Evolutionary conservation across 1,140 invertebrate species (phyloP), one percentile per base, ranked within the genome.

Genomic region (Drosophila carrolli): DNA sequence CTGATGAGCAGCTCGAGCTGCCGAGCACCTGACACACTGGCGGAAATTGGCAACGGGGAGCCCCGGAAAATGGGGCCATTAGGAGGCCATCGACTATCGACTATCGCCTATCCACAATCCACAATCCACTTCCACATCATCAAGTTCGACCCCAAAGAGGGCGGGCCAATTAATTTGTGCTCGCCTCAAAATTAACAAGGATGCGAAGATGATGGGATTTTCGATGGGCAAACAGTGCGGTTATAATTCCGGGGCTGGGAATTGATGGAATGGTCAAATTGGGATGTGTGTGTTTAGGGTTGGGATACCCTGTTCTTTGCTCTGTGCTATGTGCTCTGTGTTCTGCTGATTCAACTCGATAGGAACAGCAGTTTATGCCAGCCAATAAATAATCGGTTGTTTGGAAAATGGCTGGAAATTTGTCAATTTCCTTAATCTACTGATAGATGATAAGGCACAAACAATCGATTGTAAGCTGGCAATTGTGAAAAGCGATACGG

Each of bases 161-260:
- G 35, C 40, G 40, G 50, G 41, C 63, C 66, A 70, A 70, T 70
- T 70, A 70, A 70, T 70, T 68, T 50, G 16, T 35, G 19, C 65
- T 44, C 19, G 37, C 62, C 66, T 67, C 62, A 37, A 70, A 70
- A 68, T 68, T 68, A 70, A 46, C 47, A 55, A 55, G 38, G 41
- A 54, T 53, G 32, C 19, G 9, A 47, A 68, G 32, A 14, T 68
- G 32, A 67, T 48, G 61, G 27, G 29, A 44, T 46, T 32, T 65
- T 63, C 35, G 14, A 63, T 65, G 44, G 60, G 27, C 35, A 67
- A 60, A 51, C 58, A 53, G 11, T 60, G 44, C 6, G 29, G 19
- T 19, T 27, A 2, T 13, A 19, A 47, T 47, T 19, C 13, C 10
- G n/a, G 37, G n/a, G 4, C 48, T 14, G 60, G 1, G 9, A 27